Evolutionary conservation across 2,888 invertebrate species (phyloP).

Genomic region (Leptinotarsa peninsularis): DNA sequence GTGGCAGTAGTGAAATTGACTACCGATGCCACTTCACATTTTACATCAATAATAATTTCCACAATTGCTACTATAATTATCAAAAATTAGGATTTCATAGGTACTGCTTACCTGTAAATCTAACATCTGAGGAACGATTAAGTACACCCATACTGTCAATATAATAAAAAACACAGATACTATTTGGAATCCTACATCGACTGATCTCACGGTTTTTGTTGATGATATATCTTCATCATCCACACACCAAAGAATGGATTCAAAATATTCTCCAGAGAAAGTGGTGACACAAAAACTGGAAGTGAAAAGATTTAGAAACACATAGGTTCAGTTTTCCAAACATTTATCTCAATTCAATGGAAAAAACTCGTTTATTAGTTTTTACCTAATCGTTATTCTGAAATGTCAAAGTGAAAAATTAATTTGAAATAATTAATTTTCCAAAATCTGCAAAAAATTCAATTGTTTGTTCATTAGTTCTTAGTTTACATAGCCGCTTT

Average conservation of each 20-base stretch:
- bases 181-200: constrained; percentile 40
- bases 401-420: too few species aligned
- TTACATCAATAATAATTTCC: too few species aligned
- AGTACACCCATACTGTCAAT: constrained; percentile 72
- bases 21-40: too few species aligned
- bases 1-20: neutral
- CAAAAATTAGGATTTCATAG: neutral
- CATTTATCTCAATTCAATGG: too few species aligned
- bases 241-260: neutral
- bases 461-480: too few species aligned
- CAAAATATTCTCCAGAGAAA: neutral
- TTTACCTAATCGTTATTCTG: too few species aligned
- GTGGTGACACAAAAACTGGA: constrained; percentile 18
- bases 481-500: too few species aligned
- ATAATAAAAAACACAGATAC: constrained; percentile 70
- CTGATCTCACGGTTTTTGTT: constrained; percentile 18
- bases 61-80: neutral
- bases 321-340: neutral
- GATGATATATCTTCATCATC: constrained; percentile 1
- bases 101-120: constrained; percentile 64
- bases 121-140: constrained; percentile 72
- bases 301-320: neutral
- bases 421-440: too few species aligned
- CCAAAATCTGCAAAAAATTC: too few species aligned
- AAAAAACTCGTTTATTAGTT: too few species aligned